Evolutionary conservation across 2,797 vertebrate genomes (phyloP).

Genomic region (Lacerta agilis): DNA sequence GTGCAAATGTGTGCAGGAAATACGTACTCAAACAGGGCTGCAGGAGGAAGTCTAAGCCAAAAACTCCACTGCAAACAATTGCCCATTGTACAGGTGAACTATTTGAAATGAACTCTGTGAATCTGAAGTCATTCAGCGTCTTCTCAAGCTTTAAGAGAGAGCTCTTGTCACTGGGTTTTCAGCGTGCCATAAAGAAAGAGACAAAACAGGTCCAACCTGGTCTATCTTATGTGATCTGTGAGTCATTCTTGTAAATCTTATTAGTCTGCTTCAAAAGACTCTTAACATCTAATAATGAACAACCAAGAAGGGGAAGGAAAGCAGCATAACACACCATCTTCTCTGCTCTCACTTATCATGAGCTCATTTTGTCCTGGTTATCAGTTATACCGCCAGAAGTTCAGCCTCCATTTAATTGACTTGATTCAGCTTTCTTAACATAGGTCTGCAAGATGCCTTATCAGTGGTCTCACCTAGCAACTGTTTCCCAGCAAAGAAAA

Average conservation of each 20-base stretch:
- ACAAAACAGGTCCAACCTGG: conserved; percentile 11
- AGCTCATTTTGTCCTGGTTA: neutral
- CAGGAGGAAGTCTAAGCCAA: neutral
- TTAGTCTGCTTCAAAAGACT: conserved; percentile 34
- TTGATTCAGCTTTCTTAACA: conserved; percentile 5
- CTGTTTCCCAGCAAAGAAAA: conserved; percentile 14
- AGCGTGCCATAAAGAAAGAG: neutral
- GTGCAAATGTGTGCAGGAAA: neutral
- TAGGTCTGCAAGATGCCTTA: neutral
- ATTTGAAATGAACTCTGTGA: conserved; percentile 7
- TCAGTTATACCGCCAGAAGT: neutral
- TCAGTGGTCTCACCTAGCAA: conserved; percentile 8
- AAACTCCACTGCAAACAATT: neutral
- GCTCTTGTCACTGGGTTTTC: conserved; percentile 1
- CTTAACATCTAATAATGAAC: conserved; percentile 32
- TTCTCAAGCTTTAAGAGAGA: neutral
- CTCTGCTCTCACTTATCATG: conserved; percentile 4
- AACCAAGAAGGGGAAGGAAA: neutral
- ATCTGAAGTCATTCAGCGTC: conserved; percentile 5
- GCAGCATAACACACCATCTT: neutral
- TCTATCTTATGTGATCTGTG: conserved; percentile 25
- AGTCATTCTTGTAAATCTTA: conserved; percentile 29
- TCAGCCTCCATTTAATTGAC: neutral
- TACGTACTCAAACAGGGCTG: neutral
- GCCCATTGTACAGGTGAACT: neutral